Evolutionary conservation across 2,113 vertebrate species (phyloP), one percentile per base, ranked within the genome.

Genomic region (Muntiacus reevesi): DNA sequence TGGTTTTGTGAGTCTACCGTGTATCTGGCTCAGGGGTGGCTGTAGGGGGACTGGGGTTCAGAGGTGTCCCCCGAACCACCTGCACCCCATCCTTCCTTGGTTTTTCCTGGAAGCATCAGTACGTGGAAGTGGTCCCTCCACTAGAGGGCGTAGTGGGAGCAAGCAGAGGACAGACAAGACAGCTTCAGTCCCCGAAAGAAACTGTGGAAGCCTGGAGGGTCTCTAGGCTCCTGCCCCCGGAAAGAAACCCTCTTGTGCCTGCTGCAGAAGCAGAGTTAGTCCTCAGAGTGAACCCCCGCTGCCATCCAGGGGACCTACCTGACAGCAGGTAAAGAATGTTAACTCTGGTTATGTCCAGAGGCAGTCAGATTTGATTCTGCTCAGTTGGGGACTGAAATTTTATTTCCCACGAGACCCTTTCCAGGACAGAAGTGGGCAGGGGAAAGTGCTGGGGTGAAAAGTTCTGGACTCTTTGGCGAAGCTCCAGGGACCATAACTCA

Each of bases 131-230:
- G 57, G 23, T 97, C 74, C 55, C 1, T 91, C 97, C 97, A 98
- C 94, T 88, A 98, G 98, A 97, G 98, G 98, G 98, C 91, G 12
- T 88, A 64, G 40, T 60, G 62, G 71, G 94, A 98, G 95, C 97
- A 98, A 94, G 12, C 7, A 88, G 82, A 85, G 2, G 27, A 79
- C 76, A 57, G 91, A 76, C 28, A 9, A 71, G 91, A 60, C 88
- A 28, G 91, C 88, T 91, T 21, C 88, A n/a, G 25, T 17, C 17
- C 0, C 14, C n/a, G 9, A 27, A 25, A 50, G 9, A 27, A 25
- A 50, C 13, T 16, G 40, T n/a, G 21, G 7, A 8, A 28, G 45
- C 1, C 1, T 3, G 13, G 11, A n/a, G 33, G 71, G 50, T 40
- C 43, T 14, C 0, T 14, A 43, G 40, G 23, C 40, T 55, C 82